phyloP scores from a whole-genome alignment of 2,888 invertebrate genomes.

The Smittia sp. region DNA sequence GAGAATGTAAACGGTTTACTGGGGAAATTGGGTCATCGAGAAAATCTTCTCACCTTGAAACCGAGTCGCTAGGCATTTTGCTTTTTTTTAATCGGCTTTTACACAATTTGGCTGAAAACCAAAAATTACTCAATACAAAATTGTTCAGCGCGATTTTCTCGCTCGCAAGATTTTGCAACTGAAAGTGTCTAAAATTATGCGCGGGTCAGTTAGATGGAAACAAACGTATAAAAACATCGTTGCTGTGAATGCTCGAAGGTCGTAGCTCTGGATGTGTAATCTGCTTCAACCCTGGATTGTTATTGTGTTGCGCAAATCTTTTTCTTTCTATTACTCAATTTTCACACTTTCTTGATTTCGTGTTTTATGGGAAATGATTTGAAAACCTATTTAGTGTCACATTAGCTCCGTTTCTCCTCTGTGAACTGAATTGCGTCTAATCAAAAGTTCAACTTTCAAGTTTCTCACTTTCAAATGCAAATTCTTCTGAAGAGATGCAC shows the following conservation, averaged over 20 bases:
- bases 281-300: not conserved
- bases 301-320: not conserved
- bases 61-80: conserved; percentile 42
- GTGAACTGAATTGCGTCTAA: too few relatives aligned
- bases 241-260: conserved; percentile 15
- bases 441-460: not conserved
- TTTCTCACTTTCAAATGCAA: not conserved
- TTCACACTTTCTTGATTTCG: conserved; percentile 15
- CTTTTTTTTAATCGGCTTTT: conserved; percentile 3
- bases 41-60: conserved; percentile 40
- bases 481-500: not conserved
- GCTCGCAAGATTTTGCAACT: conserved; percentile 22
- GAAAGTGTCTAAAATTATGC: not conserved
- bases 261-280: not conserved
- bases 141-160: not conserved
- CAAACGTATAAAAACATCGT: not conserved
- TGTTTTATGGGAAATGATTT: too few relatives aligned
- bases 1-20: not conserved
- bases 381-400: too few relatives aligned
- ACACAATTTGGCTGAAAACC: conserved; percentile 25
- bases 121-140: not conserved
- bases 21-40: not conserved
- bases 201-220: conserved; percentile 34
- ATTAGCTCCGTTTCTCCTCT: too few relatives aligned
- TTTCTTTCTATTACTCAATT: not conserved